Percentiles rank a stretch among this genome's conserved stretches.
Conservation (phyloP, 2,797 vertebrate genomes). For the Mus spretus region DNA sequence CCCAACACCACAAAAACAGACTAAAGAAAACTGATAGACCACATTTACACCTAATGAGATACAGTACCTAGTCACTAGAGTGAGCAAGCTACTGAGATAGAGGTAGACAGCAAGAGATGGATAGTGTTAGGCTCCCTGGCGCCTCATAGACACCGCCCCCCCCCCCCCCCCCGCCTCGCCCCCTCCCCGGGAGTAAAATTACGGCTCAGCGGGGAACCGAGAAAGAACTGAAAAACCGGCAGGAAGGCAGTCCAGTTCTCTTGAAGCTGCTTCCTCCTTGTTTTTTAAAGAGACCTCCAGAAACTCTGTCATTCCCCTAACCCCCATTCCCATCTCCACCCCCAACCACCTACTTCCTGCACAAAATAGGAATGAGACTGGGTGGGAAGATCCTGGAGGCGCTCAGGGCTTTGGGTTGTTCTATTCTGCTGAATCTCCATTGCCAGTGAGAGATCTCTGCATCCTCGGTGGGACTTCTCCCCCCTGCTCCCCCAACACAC, state of each 20-base stretch:
- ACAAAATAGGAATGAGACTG: not conserved
- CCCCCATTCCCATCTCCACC: no score
- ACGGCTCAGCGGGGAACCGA: not conserved
- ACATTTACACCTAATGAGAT: slow-evolving; percentile 20
- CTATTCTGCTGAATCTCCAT: not conserved
- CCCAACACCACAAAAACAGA: not conserved
- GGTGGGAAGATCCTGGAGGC: not conserved
- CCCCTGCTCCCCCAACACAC: not conserved
- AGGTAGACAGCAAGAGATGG: not conserved
- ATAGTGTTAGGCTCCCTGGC: not conserved
- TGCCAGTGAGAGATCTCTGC: not conserved
- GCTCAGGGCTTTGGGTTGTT: not conserved
- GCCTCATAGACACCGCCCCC: not conserved
- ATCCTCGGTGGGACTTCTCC: no score
- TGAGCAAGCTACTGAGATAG: not conserved
- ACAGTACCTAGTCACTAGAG: not conserved
- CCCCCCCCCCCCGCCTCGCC: no score
- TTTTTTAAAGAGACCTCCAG: not conserved
- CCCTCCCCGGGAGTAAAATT: not conserved
- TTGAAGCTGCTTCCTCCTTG: not conserved
- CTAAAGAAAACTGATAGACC: not conserved
- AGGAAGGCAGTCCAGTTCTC: not conserved
- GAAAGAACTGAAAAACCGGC: not conserved
- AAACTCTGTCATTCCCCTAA: no score
- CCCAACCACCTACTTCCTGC: not conserved